Conservation (phyloP, 2,888 invertebrate species). For the Nephrotoma flavescens region DNA sequence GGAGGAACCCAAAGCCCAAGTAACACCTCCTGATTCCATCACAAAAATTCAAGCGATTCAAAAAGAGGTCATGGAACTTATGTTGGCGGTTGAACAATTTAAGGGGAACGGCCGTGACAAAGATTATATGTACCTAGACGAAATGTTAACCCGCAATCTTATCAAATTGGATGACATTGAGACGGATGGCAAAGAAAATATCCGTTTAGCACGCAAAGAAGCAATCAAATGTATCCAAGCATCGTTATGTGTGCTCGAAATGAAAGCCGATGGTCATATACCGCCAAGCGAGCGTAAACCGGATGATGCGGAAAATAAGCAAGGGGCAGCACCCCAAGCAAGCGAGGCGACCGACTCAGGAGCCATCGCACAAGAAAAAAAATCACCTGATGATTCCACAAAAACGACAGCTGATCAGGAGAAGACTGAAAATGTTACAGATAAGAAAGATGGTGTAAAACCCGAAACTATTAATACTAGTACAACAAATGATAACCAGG, state of each 20-base stretch:
- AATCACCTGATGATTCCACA: not conserved
- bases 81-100: constrained; percentile 61
- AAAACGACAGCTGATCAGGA: not conserved
- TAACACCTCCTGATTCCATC: constrained; percentile 43
- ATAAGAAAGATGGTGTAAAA: not conserved
- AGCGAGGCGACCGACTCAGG: not conserved
- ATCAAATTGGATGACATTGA: constrained; percentile 85
- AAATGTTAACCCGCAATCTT: constrained; percentile 88
- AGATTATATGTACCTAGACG: constrained; percentile 76
- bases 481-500: not conserved
- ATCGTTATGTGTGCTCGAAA: constrained; percentile 71
- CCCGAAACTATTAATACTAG: not conserved
- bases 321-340: not conserved
- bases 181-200: constrained; percentile 80
- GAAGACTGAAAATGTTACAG: not conserved
- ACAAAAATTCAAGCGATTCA: constrained; percentile 66
- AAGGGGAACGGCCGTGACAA: constrained; percentile 48
- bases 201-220: constrained; percentile 71
- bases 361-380: not conserved
- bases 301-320: not conserved
- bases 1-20: constrained; percentile 12
- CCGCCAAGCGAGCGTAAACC: not conserved
- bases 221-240: constrained; percentile 80
- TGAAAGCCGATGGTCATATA: constrained; percentile 40
- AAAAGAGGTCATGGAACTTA: constrained; percentile 63